phyloP scores from a whole-genome alignment of 2,113 vertebrate genomes.

The Carassius gibelio region DNA sequence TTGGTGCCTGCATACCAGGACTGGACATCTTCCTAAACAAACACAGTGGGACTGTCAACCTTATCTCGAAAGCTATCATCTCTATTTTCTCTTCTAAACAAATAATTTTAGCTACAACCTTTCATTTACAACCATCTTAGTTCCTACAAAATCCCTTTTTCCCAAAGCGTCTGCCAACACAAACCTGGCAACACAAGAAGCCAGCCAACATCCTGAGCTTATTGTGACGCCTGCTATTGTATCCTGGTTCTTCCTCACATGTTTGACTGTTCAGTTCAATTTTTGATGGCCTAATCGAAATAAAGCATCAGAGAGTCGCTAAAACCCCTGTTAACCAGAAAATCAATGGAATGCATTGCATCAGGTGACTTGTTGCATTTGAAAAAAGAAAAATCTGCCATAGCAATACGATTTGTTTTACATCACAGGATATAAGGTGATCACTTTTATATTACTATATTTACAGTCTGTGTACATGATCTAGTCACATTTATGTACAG shows the following conservation, averaged over 20 bases:
- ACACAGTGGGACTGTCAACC: not conserved
- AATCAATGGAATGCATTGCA: not conserved
- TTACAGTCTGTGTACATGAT: not conserved
- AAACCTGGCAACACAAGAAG: not conserved
- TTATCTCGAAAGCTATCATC: not conserved
- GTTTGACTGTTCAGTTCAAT: not conserved
- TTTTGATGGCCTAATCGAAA: not conserved
- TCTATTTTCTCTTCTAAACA: not conserved
- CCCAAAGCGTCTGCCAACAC: not conserved
- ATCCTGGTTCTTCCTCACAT: not conserved
- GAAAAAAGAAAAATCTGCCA: not conserved
- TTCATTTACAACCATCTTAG: not conserved
- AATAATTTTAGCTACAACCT: not conserved
- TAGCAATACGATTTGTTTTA: not conserved
- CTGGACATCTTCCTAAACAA: slow-evolving; percentile 1
- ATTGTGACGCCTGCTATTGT: not conserved
- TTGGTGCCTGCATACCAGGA: not conserved
- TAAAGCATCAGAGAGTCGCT: not conserved
- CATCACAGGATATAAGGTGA: no score
- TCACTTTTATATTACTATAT: not conserved
- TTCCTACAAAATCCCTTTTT: not conserved
- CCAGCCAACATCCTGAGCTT: not conserved
- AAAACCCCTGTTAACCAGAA: not conserved
- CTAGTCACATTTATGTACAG: not conserved
- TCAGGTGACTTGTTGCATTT: not conserved